These are phyloP conservation scores for Apodemia duryi DNA, from an alignment of 2,888 invertebrate species.

Conservation along the genomic window DNA sequence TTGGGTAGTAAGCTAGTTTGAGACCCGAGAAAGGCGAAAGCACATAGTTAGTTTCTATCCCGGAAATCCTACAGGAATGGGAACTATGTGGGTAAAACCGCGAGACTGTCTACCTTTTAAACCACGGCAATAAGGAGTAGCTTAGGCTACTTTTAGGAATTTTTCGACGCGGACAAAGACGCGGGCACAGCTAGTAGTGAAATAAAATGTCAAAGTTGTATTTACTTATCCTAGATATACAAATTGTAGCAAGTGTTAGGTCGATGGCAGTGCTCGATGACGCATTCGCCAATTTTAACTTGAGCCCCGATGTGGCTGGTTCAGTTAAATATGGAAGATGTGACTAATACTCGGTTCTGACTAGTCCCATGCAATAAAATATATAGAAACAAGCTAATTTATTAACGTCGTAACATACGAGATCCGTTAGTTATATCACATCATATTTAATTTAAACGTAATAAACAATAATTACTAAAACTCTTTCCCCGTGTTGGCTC, in stretches of 20 bases:
- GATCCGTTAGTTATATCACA: not conserved
- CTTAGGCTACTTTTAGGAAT: no score
- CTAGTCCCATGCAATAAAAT: slow-evolving; percentile 20
- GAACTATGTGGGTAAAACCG: no score
- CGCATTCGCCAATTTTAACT: slow-evolving; percentile 55
- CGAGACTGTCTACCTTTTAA: no score
- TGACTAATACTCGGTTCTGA: slow-evolving; percentile 48
- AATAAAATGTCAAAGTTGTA: not conserved
- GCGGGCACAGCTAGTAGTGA: no score
- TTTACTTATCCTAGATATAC: not conserved
- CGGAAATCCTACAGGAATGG: no score
- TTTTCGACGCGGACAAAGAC: no score
- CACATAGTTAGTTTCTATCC: no score
- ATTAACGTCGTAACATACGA: not conserved
- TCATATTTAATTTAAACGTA: not conserved
- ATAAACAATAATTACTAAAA: no score
- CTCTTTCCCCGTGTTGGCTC: no score
- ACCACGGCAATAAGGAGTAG: no score
- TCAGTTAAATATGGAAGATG: slow-evolving; percentile 53
- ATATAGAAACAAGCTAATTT: slow-evolving; percentile 19
- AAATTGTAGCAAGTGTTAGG: not conserved
- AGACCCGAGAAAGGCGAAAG: no score
- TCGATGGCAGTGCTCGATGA: slow-evolving; percentile 1
- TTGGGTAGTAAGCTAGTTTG: no score
- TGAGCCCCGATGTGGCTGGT: slow-evolving; percentile 42